These are phyloP conservation scores for Coptotermes formosanus DNA, from an alignment of 1,140 invertebrate genomes.

Conservation along the genomic window DNA sequence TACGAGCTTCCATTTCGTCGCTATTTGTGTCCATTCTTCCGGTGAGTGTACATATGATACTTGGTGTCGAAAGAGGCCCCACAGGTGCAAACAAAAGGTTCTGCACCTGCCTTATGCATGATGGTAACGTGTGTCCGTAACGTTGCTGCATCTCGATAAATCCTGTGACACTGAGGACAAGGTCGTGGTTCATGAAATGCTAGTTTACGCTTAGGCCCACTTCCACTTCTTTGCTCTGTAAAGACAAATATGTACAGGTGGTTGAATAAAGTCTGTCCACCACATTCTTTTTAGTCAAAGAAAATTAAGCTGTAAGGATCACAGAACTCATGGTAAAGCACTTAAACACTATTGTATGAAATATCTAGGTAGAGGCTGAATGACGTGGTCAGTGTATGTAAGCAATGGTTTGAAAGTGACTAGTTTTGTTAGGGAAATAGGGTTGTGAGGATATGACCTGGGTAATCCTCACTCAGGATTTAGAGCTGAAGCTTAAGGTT, in stretches of 20 bases:
- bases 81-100: constrained; percentile 43
- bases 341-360: no score
- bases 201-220: constrained; percentile 30
- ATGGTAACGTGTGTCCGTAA: constrained; percentile 44
- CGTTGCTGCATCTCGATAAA: constrained; percentile 45
- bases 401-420: no score
- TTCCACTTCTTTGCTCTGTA: not conserved
- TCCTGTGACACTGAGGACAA: constrained; percentile 42
- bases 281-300: no score
- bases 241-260: not conserved
- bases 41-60: constrained; percentile 45
- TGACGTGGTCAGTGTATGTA: no score
- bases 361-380: no score
- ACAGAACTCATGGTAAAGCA: no score
- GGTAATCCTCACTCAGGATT: no score
- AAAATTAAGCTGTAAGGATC: no score
- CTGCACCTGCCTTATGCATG: constrained; percentile 40
- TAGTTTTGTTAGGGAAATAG: no score
- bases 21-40: constrained; percentile 43
- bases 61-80: constrained; percentile 43
- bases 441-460: no score
- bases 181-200: constrained; percentile 46
- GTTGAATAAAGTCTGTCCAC: no score
- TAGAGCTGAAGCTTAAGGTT: no score
- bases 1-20: not conserved